Evolutionary conservation across 2,797 vertebrate species (phyloP), one percentile per base, ranked within the genome.

Genomic region (Sylvilagus floridanus): DNA sequence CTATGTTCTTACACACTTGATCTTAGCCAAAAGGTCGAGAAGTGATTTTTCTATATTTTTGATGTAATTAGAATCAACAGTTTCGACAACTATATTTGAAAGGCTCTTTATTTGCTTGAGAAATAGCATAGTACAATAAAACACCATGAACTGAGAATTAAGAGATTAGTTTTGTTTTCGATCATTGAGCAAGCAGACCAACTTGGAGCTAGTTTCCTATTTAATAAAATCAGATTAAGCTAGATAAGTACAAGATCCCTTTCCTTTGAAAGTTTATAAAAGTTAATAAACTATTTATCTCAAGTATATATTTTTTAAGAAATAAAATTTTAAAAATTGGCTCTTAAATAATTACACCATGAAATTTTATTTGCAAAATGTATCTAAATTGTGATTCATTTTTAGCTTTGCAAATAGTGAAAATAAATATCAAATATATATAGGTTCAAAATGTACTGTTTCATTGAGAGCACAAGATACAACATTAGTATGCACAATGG

Each of bases 161-260:
- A 87, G 50, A 75, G 24, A 72, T 37, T 9, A 72, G 1, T 32
- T 82, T 79, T 92, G 65, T 52, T 89, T 84, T n/a, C 50, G 60
- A 42, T 22, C 35, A 75, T 17, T 50, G 71, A 32, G 22, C 13
- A 65, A 32, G 77, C 4, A 77, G 14, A 78, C 85, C 14, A 62
- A 24, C 72, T 95, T 7, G 16, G 69, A 73, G 21, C 63, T 86
- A 57, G 32, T 83, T 91, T 83, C 21, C 60, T 50, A 88, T 21
- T 88, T 85, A 94, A 37, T 77, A 75, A 84, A 90, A 21, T 79
- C 60, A 83, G 84, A 78, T 89, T 71, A 85, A 76, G 14, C 8
- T 83, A 84, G 26, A 85, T 82, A 22, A 37, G n/a, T 62, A 62
- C 88, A 77, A 71, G 2, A 72, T 11, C 12, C 2, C 32, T 88